Conservation (phyloP, 1,140 invertebrate genomes). For the Subanguina moxae region DNA sequence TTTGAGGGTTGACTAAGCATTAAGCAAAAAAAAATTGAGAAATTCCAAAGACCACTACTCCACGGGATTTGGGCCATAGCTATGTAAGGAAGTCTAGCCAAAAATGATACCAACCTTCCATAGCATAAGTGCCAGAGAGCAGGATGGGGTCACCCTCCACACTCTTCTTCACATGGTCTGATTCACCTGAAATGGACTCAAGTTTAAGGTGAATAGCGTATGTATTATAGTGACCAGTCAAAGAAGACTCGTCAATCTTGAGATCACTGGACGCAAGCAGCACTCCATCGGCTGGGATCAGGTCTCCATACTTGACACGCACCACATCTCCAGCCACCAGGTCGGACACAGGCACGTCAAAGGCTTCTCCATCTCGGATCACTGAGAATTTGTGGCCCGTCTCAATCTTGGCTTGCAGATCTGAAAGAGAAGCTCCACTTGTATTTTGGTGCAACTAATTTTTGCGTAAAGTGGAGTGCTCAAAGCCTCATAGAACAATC, state of each 20-base stretch:
- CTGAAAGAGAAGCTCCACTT: no score
- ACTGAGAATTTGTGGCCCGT: constrained; percentile 97
- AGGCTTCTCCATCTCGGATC: constrained; percentile 77
- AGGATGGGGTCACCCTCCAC: constrained; percentile 54
- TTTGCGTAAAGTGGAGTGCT: no score
- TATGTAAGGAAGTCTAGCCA: no score
- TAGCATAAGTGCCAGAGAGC: constrained; percentile 59
- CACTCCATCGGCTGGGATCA: constrained; percentile 58
- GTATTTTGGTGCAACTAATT: no score
- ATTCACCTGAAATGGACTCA: constrained; percentile 43
- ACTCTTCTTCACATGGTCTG: constrained; percentile 56
- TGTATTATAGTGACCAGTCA: constrained; percentile 29
- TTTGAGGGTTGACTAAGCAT: no score
- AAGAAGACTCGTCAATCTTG: constrained; percentile 59
- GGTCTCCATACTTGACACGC: constrained; percentile 66
- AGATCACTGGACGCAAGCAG: constrained; percentile 59
- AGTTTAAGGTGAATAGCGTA: no score
- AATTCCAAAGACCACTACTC: no score
- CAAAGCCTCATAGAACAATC: no score
- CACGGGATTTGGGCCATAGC: no score
- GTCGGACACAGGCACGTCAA: constrained; percentile 86
- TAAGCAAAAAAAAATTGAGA: no score
- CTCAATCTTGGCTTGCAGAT: constrained; percentile 90
- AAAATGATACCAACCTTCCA: constrained; percentile 43
- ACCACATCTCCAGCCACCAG: constrained; percentile 98